These are phyloP conservation scores for Sphyrna mokarran DNA, from an alignment of 2,113 vertebrate genomes.

Conservation along the genomic window DNA sequence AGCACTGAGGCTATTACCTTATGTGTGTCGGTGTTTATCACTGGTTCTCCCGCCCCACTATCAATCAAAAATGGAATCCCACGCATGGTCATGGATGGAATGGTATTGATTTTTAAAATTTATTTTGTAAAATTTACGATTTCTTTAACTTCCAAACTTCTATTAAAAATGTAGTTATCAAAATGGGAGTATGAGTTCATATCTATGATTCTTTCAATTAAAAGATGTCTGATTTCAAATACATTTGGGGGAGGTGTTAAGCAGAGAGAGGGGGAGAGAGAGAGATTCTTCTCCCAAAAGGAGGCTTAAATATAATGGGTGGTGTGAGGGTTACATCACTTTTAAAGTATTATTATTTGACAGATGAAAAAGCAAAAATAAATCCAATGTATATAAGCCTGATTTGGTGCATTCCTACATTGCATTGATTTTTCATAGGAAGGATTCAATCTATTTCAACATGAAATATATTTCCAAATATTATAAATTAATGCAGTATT, in stretches of 20 bases:
- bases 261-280: background rate
- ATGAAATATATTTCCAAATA: background rate
- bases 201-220: background rate
- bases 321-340: background rate
- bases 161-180: background rate
- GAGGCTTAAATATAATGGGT: background rate
- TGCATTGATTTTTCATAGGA: background rate
- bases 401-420: background rate
- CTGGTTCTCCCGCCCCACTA: background rate
- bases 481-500: background rate
- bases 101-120: background rate
- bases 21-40: background rate
- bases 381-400: background rate
- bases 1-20: background rate
- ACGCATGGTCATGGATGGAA: background rate
- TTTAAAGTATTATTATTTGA: background rate
- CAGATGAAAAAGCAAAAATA: background rate
- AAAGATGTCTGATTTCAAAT: background rate
- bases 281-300: background rate
- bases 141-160: background rate
- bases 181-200: background rate
- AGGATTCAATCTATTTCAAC: background rate
- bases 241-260: background rate
- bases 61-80: conserved; percentile 25
- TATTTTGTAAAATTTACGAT: background rate